Base-by-base conservation (phyloP, 2,888 invertebrate genomes). In the Pimpla rufipes region DNA sequence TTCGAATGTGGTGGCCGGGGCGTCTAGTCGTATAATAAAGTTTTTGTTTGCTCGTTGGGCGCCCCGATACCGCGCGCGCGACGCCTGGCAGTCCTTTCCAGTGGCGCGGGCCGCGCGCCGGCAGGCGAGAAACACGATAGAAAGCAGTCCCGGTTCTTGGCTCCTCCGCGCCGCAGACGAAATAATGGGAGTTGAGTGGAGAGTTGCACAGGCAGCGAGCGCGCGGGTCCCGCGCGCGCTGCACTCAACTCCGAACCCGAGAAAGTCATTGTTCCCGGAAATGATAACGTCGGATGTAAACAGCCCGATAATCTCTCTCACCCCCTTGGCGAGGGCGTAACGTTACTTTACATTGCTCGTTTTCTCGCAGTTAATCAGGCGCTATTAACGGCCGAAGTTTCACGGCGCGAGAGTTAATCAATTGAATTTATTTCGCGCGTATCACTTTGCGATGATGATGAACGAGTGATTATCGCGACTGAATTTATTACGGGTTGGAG, bases 141-240 rank as follows among this genome's bases (percentile, higher is more conserved):
- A 81, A 73, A 42, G 52, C 40, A 64, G 55, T 47, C n/a, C 50
- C 57, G 40, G 18, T 67, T 77, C 71, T 81, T 77, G 35, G 73
- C 70, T 77, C 13, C 42, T 57, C n/a, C n/a, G 16, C 59, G 55
- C 73, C 73, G 59, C 73, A 77, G 40, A 59, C 73, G 77, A 77
- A 77, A 73, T 81, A 77, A 76, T 81, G 70, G 71, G 57, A 81
- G 81, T 71, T 76, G 68, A 50, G 81, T 59, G 16, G 62, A 59
- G 45, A 81, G 76, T 81, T 81, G 55, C 45, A 70, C 62, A 45
- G n/a, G 42, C 6, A 62, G 35, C 40, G 45, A 55, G 75, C 62
- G 50, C 29, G 29, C 29, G 29, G 29, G 29, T 29, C 29, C 29
- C 29, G 29, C 29, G 29, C 23, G 37, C 52, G 8, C n/a, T 29